These are phyloP conservation scores for Melikaiella ostensackeni DNA, from an alignment of 2,888 invertebrate species.

Conservation along the genomic window DNA sequence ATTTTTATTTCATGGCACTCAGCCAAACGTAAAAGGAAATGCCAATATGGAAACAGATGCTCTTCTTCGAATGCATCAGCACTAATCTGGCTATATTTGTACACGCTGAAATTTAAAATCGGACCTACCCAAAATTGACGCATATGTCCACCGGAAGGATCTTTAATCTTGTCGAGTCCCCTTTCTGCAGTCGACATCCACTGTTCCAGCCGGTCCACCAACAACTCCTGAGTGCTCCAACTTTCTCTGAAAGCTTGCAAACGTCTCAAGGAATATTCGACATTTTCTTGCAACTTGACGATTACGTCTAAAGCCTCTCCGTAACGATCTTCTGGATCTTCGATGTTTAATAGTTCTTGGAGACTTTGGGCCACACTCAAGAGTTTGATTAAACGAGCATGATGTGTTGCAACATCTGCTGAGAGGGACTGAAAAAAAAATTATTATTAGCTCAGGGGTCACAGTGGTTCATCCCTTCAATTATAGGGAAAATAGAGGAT, in stretches of 20 bases:
- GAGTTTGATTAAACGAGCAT: slow-evolving; percentile 87
- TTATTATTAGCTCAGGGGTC: background rate
- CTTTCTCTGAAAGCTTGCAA: slow-evolving; percentile 87
- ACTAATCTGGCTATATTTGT: slow-evolving; percentile 50
- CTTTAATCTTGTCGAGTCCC: slow-evolving; percentile 83
- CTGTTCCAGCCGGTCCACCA: slow-evolving; percentile 85
- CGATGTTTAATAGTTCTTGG: slow-evolving; percentile 86
- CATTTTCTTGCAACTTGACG: slow-evolving; percentile 86
- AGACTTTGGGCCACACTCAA: slow-evolving; percentile 85
- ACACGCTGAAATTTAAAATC: slow-evolving; percentile 38
- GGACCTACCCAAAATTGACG: slow-evolving; percentile 87
- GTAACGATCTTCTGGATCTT: slow-evolving; percentile 86
- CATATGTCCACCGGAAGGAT: slow-evolving; percentile 85
- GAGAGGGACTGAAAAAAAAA: slow-evolving; percentile 81
- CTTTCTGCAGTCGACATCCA: slow-evolving; percentile 88
- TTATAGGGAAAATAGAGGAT: too few relatives aligned
- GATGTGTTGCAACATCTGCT: slow-evolving; percentile 88
- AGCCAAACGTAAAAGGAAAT: slow-evolving; percentile 51
- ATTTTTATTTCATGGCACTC: slow-evolving; percentile 50
- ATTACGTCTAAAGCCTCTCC: slow-evolving; percentile 86
- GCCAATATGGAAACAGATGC: slow-evolving; percentile 10
- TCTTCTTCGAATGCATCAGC: background rate
- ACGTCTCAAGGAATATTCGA: slow-evolving; percentile 85
- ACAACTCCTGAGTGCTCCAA: slow-evolving; percentile 86
- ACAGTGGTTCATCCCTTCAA: too few relatives aligned